phyloP scores from a whole-genome alignment of 2,113 vertebrate genomes.

The Vimba vimba region DNA sequence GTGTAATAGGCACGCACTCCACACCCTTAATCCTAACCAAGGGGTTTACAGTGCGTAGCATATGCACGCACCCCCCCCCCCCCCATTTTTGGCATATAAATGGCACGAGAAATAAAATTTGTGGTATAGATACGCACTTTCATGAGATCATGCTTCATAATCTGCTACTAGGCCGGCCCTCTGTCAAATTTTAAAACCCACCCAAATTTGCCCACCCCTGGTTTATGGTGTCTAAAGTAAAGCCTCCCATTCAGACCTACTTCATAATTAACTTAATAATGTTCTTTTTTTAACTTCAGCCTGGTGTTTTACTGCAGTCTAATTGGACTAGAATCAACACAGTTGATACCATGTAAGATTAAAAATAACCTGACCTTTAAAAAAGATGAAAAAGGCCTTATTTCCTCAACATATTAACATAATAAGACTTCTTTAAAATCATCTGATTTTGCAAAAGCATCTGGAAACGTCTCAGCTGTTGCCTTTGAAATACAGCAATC shows the following conservation, averaged over 20 bases:
- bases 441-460: not conserved
- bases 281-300: not conserved
- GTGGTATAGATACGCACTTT: no score
- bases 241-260: not conserved
- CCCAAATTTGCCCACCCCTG: no score
- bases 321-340: slow-evolving; percentile 24
- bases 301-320: slow-evolving; percentile 13
- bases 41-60: no score
- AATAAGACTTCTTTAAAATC: slow-evolving; percentile 4
- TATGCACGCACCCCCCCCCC: no score
- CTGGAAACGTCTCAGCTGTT: not conserved
- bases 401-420: not conserved
- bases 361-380: slow-evolving; percentile 28
- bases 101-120: no score
- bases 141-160: no score
- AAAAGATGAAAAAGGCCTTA: not conserved
- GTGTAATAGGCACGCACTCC: no score
- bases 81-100: no score
- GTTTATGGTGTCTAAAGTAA: not conserved
- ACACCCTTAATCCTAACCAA: no score
- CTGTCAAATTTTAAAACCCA: no score
- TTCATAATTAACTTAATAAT: slow-evolving; percentile 5
- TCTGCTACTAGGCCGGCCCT: no score
- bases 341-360: not conserved
- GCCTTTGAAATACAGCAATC: slow-evolving; percentile 30